Evolutionary conservation across 2,113 vertebrate genomes (phyloP).

Genomic region (Ailuropoda melanoleuca): DNA sequence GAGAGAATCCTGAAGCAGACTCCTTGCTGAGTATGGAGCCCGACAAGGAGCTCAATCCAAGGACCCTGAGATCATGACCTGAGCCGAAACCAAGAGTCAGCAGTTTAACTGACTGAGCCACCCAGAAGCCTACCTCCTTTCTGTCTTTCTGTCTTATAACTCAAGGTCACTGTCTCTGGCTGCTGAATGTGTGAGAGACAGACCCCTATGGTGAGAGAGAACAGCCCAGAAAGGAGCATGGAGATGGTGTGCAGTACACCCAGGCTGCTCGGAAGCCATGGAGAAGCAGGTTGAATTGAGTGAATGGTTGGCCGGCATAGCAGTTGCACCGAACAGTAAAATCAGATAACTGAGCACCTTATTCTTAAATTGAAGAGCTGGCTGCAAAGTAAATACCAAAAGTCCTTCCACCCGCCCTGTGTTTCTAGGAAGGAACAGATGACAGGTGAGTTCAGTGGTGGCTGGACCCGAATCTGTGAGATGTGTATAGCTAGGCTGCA

Average conservation of each 20-base stretch:
- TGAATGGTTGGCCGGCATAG: background rate
- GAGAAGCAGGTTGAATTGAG: background rate
- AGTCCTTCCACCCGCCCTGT: background rate
- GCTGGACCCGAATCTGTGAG: background rate
- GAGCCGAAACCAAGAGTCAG: background rate
- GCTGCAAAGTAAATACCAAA: background rate
- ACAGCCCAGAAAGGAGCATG: background rate
- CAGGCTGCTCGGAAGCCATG: background rate
- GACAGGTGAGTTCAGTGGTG: background rate
- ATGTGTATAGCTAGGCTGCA: accelerated
- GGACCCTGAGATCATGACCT: background rate
- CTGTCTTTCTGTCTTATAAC: background rate
- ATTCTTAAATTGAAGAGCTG: background rate
- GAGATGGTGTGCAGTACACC: accelerated
- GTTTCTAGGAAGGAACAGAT: no score
- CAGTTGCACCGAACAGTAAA: background rate
- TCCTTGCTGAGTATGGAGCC: background rate
- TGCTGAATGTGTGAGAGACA: background rate
- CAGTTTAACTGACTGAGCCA: background rate
- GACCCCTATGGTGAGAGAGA: background rate
- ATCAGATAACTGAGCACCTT: background rate
- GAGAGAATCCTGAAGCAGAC: background rate
- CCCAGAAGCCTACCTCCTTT: background rate
- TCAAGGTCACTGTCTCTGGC: background rate
- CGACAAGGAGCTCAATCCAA: background rate